A percentile compares a stretch with the other conserved stretches of the same genome.
Evolutionary conservation across 1,140 invertebrate species (phyloP).

Genomic region (Hydropsyche tenuis): DNA sequence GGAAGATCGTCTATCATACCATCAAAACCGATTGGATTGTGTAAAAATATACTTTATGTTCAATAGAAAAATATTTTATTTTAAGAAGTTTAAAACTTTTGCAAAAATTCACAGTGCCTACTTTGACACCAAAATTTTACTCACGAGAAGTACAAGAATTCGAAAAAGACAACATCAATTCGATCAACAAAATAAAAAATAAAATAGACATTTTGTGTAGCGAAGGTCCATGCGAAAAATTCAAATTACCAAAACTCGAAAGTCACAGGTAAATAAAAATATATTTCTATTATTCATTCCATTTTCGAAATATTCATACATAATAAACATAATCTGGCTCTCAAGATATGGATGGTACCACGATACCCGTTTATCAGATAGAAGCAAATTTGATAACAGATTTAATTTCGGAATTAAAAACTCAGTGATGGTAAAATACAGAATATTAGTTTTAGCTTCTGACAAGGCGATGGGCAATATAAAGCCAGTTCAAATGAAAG

Average conservation of each 20-base stretch:
- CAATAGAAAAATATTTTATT: no score
- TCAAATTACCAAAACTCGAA: constrained; percentile 52
- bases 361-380: constrained; percentile 49
- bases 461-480: constrained; percentile 19
- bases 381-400: constrained; percentile 48
- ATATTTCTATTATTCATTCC: not conserved
- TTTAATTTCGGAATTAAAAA: constrained; percentile 53
- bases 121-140: constrained; percentile 51
- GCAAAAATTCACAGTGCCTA: no score
- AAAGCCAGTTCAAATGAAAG: constrained; percentile 25
- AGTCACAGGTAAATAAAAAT: constrained; percentile 53
- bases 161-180: constrained; percentile 29
- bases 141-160: constrained; percentile 39
- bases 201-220: constrained; percentile 49
- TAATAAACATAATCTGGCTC: constrained; percentile 22
- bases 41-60: constrained; percentile 43
- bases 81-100: no score
- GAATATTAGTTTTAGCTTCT: constrained; percentile 49
- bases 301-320: not conserved
- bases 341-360: constrained; percentile 58
- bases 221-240: constrained; percentile 52
- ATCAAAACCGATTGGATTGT: constrained; percentile 50
- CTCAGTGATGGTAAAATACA: constrained; percentile 54
- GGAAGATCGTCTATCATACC: constrained; percentile 54
- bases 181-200: constrained; percentile 47